phyloP scores from a whole-genome alignment of 2,797 vertebrate species.

The Bufotes viridis region DNA sequence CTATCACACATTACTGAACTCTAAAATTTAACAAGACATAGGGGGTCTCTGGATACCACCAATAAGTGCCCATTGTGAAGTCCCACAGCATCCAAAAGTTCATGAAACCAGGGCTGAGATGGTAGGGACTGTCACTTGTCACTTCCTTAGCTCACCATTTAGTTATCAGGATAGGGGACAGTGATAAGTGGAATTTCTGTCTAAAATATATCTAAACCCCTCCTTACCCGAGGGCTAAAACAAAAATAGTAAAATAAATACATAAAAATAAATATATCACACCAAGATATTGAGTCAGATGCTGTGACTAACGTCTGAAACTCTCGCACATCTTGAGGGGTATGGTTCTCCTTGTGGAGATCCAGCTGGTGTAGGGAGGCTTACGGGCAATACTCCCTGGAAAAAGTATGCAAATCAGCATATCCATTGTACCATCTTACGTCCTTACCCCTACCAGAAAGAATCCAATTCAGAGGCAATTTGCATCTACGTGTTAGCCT shows the following conservation, averaged over 20 bases:
- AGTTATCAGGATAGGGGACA: background rate
- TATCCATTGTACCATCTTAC: background rate
- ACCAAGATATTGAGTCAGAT: background rate
- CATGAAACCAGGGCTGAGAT: background rate
- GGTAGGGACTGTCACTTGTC: background rate
- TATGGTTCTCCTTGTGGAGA: background rate
- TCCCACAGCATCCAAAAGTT: background rate
- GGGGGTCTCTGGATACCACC: background rate
- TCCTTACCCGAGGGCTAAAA: background rate
- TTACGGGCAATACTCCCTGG: background rate
- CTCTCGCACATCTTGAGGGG: too few species aligned
- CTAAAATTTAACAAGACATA: background rate
- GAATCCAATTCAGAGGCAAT: too few species aligned
- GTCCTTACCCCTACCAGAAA: background rate
- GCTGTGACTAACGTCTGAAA: background rate
- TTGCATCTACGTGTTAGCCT: too few species aligned
- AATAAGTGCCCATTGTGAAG: background rate
- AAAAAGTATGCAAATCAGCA: background rate
- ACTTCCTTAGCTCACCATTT: background rate
- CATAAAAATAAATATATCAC: background rate
- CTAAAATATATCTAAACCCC: background rate
- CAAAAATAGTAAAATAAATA: background rate
- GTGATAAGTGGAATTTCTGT: background rate
- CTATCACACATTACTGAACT: background rate
- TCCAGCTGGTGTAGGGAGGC: background rate